phyloP scores from a whole-genome alignment of 1,140 invertebrate genomes.

The Lordiphosa stackelbergi region DNA sequence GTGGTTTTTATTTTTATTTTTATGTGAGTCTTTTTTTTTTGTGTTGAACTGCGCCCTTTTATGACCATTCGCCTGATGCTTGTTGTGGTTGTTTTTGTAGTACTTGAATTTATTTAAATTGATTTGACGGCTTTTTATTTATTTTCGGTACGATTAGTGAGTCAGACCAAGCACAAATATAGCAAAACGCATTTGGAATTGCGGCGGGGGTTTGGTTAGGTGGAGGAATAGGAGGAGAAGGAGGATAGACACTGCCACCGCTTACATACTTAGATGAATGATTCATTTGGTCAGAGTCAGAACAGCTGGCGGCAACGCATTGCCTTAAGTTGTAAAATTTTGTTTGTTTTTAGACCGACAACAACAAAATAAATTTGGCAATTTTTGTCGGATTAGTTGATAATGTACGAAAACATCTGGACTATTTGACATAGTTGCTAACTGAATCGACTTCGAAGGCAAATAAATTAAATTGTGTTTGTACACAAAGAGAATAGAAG shows the following conservation, averaged over 20 bases:
- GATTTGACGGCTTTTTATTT: constrained; percentile 1
- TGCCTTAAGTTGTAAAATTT: neutral
- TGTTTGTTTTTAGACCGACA: no score
- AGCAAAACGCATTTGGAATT: constrained; percentile 18
- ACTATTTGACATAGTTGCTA: no score
- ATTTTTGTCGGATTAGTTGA: no score
- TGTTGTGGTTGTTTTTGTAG: neutral
- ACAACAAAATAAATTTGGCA: no score
- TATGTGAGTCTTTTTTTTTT: no score
- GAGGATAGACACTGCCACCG: neutral
- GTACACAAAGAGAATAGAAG: no score
- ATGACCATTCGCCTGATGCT: no score
- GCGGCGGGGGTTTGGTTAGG: neutral
- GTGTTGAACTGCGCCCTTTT: constrained; percentile 10
- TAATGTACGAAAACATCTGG: no score
- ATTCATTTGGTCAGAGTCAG: constrained; percentile 27
- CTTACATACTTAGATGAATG: constrained; percentile 9
- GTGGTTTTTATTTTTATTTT: neutral
- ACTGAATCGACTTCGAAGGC: no score
- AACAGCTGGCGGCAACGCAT: neutral
- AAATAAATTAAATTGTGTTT: no score
- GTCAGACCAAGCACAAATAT: constrained; percentile 30
- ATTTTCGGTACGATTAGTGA: constrained; percentile 32
- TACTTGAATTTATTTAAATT: constrained; percentile 5
- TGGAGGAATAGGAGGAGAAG: neutral